These are phyloP conservation scores for Mythimna impura DNA, from an alignment of 2,888 invertebrate species.

Conservation along the genomic window DNA sequence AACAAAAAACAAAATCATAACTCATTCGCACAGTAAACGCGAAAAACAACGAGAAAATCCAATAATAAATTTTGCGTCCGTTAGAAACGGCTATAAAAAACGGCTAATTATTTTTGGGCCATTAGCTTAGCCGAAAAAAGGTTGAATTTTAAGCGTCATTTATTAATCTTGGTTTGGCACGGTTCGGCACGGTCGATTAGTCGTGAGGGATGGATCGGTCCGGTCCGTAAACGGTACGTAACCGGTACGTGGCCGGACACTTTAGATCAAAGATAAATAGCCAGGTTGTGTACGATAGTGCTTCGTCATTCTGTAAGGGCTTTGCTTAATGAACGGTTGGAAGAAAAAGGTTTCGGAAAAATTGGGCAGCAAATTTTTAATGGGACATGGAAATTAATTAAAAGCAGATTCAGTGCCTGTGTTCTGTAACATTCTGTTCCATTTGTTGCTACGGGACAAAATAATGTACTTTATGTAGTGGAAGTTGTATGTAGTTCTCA, in stretches of 20 bases:
- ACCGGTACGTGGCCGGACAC: constrained; percentile 64
- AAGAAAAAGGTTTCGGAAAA: constrained; percentile 9
- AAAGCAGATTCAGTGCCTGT: neutral
- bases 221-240: constrained; percentile 63
- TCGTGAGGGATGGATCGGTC: constrained; percentile 76
- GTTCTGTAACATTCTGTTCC: neutral
- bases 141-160: constrained; percentile 88
- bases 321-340: constrained; percentile 42
- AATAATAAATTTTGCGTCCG: constrained; percentile 79
- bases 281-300: constrained; percentile 61
- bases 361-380: neutral
- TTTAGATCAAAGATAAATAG: constrained; percentile 70
- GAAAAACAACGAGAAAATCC: constrained; percentile 70
- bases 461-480: neutral
- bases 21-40: constrained; percentile 79
- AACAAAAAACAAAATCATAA: constrained; percentile 67
- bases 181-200: constrained; percentile 82
- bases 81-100: constrained; percentile 78
- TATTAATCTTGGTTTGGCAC: constrained; percentile 83
- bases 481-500: no score
- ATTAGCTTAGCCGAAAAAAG: constrained; percentile 89
- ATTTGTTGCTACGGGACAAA: neutral
- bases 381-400: neutral
- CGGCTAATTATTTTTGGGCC: constrained; percentile 84
- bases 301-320: constrained; percentile 61